phyloP scores from a whole-genome alignment of 1,140 invertebrate species.

The Drosophila quadrilineata region DNA sequence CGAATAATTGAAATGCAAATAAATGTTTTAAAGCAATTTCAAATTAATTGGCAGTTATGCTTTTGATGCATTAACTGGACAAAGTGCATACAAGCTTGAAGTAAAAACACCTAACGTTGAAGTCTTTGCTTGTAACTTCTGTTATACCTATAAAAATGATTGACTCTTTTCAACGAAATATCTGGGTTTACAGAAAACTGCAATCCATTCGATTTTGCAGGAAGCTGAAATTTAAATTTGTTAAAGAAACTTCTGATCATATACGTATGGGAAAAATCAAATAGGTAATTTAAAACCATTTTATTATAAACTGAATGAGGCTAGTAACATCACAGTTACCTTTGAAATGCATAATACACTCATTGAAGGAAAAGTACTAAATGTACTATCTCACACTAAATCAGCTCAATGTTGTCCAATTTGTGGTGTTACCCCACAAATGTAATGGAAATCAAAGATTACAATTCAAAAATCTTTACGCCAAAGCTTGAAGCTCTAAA shows the following conservation, averaged over 20 bases:
- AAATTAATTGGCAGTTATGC: too few species aligned
- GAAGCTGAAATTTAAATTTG: conserved; percentile 17
- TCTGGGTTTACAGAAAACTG: conserved; percentile 9
- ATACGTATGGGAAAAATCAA: conserved; percentile 6
- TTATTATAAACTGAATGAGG: not conserved
- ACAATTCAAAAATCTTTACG: not conserved
- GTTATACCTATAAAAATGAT: too few species aligned
- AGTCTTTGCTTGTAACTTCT: too few species aligned
- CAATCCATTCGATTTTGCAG: conserved; percentile 26
- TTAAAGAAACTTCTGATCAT: conserved; percentile 10
- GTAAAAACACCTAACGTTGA: too few species aligned
- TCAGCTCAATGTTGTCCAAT: conserved; percentile 14
- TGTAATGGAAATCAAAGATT: conserved; percentile 4
- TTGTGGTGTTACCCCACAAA: conserved; percentile 8
- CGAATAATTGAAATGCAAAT: conserved; percentile 18
- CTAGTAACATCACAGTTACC: conserved; percentile 4
- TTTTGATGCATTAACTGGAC: too few species aligned
- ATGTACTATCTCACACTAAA: not conserved
- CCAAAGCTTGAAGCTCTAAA: not conserved
- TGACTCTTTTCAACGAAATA: too few species aligned
- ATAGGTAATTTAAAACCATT: not conserved
- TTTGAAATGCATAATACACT: not conserved
- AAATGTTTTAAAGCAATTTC: too few species aligned
- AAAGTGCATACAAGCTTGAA: too few species aligned
- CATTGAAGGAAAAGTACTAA: not conserved